Percentiles rank a stretch among this genome's conserved stretches.
These are phyloP conservation scores for Platycheirus albimanus DNA, from an alignment of 2,888 invertebrate species.

Conservation along the genomic window DNA sequence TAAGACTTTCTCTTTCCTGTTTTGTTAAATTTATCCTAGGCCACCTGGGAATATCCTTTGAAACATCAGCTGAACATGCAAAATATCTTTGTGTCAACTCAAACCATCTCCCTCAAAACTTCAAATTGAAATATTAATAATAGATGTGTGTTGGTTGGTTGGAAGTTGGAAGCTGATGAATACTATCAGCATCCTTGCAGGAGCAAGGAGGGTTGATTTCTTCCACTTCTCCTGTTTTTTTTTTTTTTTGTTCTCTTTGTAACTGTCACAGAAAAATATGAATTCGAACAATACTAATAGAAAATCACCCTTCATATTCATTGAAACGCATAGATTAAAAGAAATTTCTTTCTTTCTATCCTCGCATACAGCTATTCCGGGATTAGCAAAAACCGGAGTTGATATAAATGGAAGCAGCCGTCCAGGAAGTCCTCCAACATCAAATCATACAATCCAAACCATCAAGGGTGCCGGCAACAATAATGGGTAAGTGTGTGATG, in stretches of 20 bases:
- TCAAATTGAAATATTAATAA: constrained; percentile 75
- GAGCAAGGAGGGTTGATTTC: constrained; percentile 55
- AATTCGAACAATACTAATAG: constrained; percentile 38
- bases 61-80: constrained; percentile 67
- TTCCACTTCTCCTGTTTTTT: constrained; percentile 11
- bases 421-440: constrained; percentile 82
- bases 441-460: constrained; percentile 81
- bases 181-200: constrained; percentile 37
- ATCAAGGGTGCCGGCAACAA: constrained; percentile 80
- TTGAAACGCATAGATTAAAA: background rate
- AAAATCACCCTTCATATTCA: constrained; percentile 32
- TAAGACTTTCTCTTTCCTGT: background rate
- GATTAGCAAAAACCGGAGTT: constrained; percentile 85
- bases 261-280: constrained; percentile 26
- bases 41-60: constrained; percentile 63
- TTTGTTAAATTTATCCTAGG: background rate
- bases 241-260: too few species aligned
- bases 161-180: constrained; percentile 39
- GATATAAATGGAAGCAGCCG: constrained; percentile 84
- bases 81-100: constrained; percentile 27
- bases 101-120: constrained; percentile 35
- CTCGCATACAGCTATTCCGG: constrained; percentile 82
- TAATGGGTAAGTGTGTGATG: constrained; percentile 79
- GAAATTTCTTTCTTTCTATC: constrained; percentile 17
- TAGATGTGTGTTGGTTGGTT: constrained; percentile 59